Conservation (phyloP, 30 jellyfish, hydroid and myxozoan genomes). For the Hydra vulgaris region DNA sequence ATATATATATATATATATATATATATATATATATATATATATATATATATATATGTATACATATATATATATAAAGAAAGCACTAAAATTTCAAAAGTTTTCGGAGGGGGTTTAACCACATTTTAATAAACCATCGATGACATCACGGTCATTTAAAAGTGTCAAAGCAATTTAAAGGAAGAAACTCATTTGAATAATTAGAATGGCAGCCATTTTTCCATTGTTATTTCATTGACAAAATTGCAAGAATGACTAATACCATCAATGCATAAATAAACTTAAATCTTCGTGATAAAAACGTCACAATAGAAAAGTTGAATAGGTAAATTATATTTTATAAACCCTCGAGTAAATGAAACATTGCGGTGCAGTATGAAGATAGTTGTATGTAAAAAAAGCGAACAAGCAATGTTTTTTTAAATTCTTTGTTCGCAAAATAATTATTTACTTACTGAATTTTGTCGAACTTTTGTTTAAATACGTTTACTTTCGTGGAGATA, state of each 20-base stretch:
- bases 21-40: no score
- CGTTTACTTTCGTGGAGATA: not conserved
- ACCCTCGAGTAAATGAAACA: not conserved
- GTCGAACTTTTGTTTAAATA: not conserved
- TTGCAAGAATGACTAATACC: not conserved
- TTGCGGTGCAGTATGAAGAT: not conserved
- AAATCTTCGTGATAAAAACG: not conserved
- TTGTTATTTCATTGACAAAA: not conserved
- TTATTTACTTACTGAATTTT: not conserved
- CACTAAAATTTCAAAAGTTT: no score
- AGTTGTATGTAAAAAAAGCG: not conserved
- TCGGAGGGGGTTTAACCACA: no score
- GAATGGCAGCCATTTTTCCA: not conserved
- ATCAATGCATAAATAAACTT: not conserved
- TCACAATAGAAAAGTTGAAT: not conserved
- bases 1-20: no score
- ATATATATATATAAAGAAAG: no score
- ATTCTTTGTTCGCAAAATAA: not conserved
- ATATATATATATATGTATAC: no score
- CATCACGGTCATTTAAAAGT: no score
- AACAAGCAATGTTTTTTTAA: not conserved
- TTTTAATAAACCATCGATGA: no score
- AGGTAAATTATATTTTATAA: no score
- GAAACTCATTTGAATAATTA: not conserved
- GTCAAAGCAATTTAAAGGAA: not conserved